A percentile compares a stretch with the other conserved stretches of the same genome.
These are phyloP conservation scores for Pristionchus arcanus DNA, from an alignment of 2,888 invertebrate species.

Conservation along the genomic window DNA sequence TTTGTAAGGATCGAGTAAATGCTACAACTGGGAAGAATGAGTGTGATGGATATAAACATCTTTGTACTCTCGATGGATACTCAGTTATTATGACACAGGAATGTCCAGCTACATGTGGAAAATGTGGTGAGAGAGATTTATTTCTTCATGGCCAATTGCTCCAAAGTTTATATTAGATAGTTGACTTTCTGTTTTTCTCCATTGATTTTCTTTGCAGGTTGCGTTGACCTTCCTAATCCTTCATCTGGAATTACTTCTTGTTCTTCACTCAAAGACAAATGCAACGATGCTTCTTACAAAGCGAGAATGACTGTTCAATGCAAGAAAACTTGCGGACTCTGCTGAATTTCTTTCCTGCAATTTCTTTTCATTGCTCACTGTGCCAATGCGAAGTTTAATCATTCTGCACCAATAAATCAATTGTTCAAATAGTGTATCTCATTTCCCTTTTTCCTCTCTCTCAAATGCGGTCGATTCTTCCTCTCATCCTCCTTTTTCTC, in stretches of 20 bases:
- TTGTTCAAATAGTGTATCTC: background rate
- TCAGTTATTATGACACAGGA: constrained; percentile 35
- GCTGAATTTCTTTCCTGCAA: constrained; percentile 4
- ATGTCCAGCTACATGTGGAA: background rate
- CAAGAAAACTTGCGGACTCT: constrained; percentile 46
- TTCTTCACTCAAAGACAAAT: constrained; percentile 33
- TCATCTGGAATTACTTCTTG: constrained; percentile 20
- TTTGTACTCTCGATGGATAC: constrained; percentile 36
- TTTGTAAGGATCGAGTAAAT: constrained; percentile 6
- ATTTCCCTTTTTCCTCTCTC: background rate
- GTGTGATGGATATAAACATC: constrained; percentile 22
- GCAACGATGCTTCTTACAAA: constrained; percentile 18
- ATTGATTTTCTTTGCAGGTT: background rate
- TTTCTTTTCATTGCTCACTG: background rate
- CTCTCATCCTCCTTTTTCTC: background rate
- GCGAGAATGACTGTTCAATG: constrained; percentile 36
- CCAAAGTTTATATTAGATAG: too few species aligned
- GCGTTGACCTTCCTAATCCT: constrained; percentile 21
- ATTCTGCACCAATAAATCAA: background rate
- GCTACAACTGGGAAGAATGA: constrained; percentile 23
- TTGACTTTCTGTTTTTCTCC: too few species aligned
- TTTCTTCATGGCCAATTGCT: too few species aligned
- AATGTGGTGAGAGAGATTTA: background rate
- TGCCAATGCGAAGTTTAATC: too few species aligned
- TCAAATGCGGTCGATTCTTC: constrained; percentile 5